Evolutionary conservation across 1,140 invertebrate genomes (phyloP).

Genomic region (Drosophila mojavensis): DNA sequence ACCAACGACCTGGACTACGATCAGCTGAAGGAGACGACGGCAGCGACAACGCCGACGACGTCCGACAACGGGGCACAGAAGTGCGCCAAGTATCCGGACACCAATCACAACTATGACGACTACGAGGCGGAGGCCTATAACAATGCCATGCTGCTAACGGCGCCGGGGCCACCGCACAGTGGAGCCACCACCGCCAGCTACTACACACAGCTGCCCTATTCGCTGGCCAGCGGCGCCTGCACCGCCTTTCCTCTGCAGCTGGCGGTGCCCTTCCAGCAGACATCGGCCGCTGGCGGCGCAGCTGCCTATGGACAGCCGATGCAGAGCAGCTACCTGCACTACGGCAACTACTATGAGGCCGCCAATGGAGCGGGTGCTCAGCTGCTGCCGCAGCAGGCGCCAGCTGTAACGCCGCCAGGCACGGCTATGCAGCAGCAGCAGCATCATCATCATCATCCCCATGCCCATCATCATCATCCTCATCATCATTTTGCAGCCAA

Average conservation of each 20-base stretch:
- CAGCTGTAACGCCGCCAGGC: constrained; percentile 20
- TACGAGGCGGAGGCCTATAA: constrained; percentile 86
- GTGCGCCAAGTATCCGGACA: constrained; percentile 87
- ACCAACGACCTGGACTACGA: constrained; percentile 64
- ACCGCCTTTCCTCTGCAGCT: constrained; percentile 72
- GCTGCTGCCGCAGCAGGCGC: constrained; percentile 26
- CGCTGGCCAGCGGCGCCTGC: constrained; percentile 33
- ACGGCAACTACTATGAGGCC: constrained; percentile 71
- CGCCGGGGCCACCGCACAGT: constrained; percentile 26
- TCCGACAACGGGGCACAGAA: constrained; percentile 85
- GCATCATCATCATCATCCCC: constrained; percentile 18
- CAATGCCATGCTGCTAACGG: constrained; percentile 84
- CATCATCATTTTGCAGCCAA: constrained; percentile 51
- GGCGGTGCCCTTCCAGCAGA: constrained; percentile 74
- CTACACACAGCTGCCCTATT: constrained; percentile 75
- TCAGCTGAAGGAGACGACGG: constrained; percentile 49
- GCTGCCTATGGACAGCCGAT: constrained; percentile 60
- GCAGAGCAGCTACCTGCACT: constrained; percentile 71
- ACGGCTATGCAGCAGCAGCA: constrained; percentile 26
- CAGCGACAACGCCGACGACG: not conserved
- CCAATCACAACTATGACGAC: constrained; percentile 84
- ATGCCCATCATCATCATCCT: constrained; percentile 25
- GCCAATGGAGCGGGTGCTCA: constrained; percentile 33
- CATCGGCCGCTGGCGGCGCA: constrained; percentile 18
- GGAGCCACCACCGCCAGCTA: constrained; percentile 59